Percentiles rank a stretch among this genome's conserved stretches.
Evolutionary conservation across 2,888 invertebrate species (phyloP).

Genomic region (Macaria notata): DNA sequence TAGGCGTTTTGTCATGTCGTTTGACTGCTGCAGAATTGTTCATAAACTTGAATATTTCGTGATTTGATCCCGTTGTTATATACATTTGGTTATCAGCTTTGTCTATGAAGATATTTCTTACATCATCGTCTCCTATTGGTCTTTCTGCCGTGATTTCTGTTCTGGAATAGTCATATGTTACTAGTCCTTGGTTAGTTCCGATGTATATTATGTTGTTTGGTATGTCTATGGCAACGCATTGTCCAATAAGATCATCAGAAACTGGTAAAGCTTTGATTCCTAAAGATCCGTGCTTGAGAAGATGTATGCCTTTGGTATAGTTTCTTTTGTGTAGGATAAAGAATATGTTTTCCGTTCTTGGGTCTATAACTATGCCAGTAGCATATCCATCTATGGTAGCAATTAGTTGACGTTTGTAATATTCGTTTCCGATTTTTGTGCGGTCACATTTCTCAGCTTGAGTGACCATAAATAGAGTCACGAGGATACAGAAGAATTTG

Average conservation of each 20-base stretch:
- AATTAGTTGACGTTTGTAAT: slow-evolving; percentile 66
- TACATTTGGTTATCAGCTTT: slow-evolving; percentile 68
- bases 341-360: slow-evolving; percentile 67
- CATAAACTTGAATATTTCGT: slow-evolving; percentile 66
- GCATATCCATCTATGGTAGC: slow-evolving; percentile 72
- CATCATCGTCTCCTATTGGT: slow-evolving; percentile 74
- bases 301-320: slow-evolving; percentile 70
- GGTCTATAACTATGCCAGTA: slow-evolving; percentile 65
- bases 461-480: slow-evolving; percentile 37
- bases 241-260: slow-evolving; percentile 64
- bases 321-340: slow-evolving; percentile 71
- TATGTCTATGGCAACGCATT: slow-evolving; percentile 64
- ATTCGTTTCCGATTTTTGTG: slow-evolving; percentile 65
- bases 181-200: slow-evolving; percentile 70
- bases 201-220: slow-evolving; percentile 60
- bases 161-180: slow-evolving; percentile 63
- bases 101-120: slow-evolving; percentile 67
- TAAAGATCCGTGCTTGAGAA: slow-evolving; percentile 66
- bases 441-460: slow-evolving; percentile 63
- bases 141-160: slow-evolving; percentile 65
- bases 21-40: slow-evolving; percentile 71
- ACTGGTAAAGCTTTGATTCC: slow-evolving; percentile 66
- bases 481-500: slow-evolving; percentile 33
- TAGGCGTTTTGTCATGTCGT: slow-evolving; percentile 66
- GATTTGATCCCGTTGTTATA: slow-evolving; percentile 63